Evolutionary conservation across 2,113 vertebrate species (phyloP), one percentile per base, ranked within the genome.

Genomic region (Oceanites oceanicus): DNA sequence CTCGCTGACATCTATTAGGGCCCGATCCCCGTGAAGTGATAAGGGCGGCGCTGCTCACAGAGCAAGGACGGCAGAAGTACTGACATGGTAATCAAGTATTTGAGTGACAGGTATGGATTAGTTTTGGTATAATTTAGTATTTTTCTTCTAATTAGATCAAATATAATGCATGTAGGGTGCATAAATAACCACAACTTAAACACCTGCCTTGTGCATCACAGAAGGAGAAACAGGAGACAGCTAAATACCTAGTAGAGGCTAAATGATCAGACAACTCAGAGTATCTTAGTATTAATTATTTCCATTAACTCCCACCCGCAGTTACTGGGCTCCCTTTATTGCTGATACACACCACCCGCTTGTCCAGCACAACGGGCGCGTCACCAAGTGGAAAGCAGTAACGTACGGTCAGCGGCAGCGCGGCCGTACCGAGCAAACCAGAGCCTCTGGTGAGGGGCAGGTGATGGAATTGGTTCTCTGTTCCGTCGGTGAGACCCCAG

Each of bases 351-450:
- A 40, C 38, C 58, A 32, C 6, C 61, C 67, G 45, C 44, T 40
- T 58, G 52, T 3, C 67, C 72, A 50, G 72, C 29, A 6, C 56
- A 50, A 19, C 4, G 9, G 10, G 53, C 3, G 1, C 14, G 66
- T 40, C 23, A 61, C 38, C 16, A 11, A 15, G 65, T 1, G 32
- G 30, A 47, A 27, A 61, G 55, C 55, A 29, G 26, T 3, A 13
- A 13, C 53, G 25, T 16, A 22, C 2, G 32, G 65, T 4, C 40
- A 42, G 0, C 15, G 10, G 1, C 7, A 2, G 23, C 10, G 34
- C n/a, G 36, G 47, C 16, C 0, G 1, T 7, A 2, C 8, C 0
- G 0, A 7, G 42, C 9, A 0, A 7, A 22, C 9, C 70, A 32
- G 50, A 4, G 18, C 44, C n/a, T 52, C 5, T 27, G 56, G 50